Conservation (phyloP, 2,113 vertebrate species). For the Salminus brasiliensis region DNA sequence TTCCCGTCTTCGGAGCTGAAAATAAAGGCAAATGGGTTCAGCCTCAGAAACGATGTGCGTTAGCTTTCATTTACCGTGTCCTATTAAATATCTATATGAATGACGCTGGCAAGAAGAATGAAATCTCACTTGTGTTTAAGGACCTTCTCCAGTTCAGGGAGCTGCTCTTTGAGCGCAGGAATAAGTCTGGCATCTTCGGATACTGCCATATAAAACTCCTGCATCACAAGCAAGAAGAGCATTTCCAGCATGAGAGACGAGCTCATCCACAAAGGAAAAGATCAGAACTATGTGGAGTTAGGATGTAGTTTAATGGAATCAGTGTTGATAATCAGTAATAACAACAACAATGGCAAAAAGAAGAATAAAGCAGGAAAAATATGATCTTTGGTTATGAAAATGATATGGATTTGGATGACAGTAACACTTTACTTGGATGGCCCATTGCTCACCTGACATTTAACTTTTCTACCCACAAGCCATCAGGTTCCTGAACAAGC, state of each 20-base stretch:
- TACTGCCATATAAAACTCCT: constrained; percentile 93
- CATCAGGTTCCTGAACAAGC: no score
- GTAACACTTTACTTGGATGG: no score
- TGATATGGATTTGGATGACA: no score
- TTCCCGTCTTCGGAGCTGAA: constrained; percentile 87
- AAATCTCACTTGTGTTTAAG: constrained; percentile 88
- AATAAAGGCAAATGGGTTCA: constrained; percentile 26
- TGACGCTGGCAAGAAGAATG: neutral
- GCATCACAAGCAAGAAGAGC: constrained; percentile 53
- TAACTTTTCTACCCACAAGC: no score
- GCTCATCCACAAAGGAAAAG: neutral
- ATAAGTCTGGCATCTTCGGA: constrained; percentile 88
- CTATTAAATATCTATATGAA: neutral
- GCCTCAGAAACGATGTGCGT: neutral
- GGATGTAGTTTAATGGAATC: no score
- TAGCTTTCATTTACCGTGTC: neutral
- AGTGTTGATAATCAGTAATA: no score
- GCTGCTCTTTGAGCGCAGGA: constrained; percentile 85
- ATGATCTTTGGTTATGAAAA: no score
- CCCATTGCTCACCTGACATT: no score
- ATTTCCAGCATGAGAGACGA: neutral
- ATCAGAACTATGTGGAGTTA: no score
- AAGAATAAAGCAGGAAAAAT: no score
- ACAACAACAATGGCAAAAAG: no score
- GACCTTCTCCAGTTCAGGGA: constrained; percentile 87